A percentile compares a stretch with the other conserved stretches of the same genome.
Evolutionary conservation across 2,113 vertebrate species (phyloP).

Genomic region (Leptobrachium leishanense): DNA sequence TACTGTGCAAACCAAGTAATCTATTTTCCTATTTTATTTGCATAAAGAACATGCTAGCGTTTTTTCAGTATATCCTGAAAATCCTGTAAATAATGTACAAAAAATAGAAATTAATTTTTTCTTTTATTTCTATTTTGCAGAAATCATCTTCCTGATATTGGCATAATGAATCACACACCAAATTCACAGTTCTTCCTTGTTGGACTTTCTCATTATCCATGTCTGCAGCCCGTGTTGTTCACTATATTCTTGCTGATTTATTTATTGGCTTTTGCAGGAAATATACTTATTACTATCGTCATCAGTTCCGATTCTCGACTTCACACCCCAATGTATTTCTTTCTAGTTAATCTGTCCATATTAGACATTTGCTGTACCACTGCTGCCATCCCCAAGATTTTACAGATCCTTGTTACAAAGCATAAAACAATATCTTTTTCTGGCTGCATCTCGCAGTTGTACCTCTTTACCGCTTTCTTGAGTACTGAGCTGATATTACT

Average conservation of each 20-base stretch:
- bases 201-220: conserved; percentile 33
- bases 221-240: conserved; percentile 25
- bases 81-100: too few species aligned
- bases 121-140: conserved; percentile 3
- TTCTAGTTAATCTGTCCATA: conserved; percentile 51
- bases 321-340: conserved; percentile 54
- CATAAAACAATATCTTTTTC: conserved; percentile 29
- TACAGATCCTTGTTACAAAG: conserved; percentile 25
- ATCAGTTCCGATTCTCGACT: conserved; percentile 33
- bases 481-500: conserved; percentile 26
- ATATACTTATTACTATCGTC: conserved; percentile 44
- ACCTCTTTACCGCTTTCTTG: neutral
- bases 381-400: conserved; percentile 49
- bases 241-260: conserved; percentile 47
- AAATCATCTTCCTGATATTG: neutral
- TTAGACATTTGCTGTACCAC: conserved; percentile 54
- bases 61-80: too few species aligned
- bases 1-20: too few species aligned
- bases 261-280: conserved; percentile 29
- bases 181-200: conserved; percentile 16
- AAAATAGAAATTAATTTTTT: too few species aligned
- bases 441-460: conserved; percentile 29
- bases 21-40: too few species aligned
- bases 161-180: conserved; percentile 28
- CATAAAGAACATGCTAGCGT: too few species aligned